Conservation (phyloP, 2,113 vertebrate species). For the Cranoglanis bouderius region DNA sequence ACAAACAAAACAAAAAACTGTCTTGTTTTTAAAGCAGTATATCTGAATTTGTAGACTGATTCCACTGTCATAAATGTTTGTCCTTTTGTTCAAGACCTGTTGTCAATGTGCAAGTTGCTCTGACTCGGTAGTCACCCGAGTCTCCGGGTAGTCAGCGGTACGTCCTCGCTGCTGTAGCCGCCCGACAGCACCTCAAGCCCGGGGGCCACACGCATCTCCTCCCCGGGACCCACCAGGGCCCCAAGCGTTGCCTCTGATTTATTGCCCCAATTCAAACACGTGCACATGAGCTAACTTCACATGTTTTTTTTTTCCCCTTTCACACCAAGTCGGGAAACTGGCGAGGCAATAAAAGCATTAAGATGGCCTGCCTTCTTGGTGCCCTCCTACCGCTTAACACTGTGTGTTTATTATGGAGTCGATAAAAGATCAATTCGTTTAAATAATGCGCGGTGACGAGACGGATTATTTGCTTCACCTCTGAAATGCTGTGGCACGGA, state of each 20-base stretch:
- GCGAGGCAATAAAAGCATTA: constrained; percentile 75
- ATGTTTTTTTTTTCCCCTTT: constrained; percentile 60
- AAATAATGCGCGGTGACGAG: neutral
- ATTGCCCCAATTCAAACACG: constrained; percentile 78
- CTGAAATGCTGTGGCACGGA: neutral
- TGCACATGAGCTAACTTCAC: constrained; percentile 69
- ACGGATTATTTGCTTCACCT: neutral
- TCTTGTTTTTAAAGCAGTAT: neutral
- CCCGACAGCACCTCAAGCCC: constrained; percentile 65
- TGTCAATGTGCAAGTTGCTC: too few relatives aligned
- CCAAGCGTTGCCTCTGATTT: constrained; percentile 75
- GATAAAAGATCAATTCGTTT: constrained; percentile 43
- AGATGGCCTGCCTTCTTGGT: constrained; percentile 51
- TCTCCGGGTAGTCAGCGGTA: constrained; percentile 20
- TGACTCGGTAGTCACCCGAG: neutral
- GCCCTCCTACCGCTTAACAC: constrained; percentile 43
- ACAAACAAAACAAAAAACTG: neutral
- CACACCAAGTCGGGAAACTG: constrained; percentile 71
- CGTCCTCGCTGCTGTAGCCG: constrained; percentile 60
- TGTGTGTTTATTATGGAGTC: constrained; percentile 30
- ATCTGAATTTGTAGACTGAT: neutral
- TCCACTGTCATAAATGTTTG: neutral
- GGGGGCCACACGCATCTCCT: constrained; percentile 77
- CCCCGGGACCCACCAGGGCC: constrained; percentile 68
- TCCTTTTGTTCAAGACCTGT: neutral